phyloP scores from a whole-genome alignment of 2,113 vertebrate species.

The Ceyx melanurus region DNA sequence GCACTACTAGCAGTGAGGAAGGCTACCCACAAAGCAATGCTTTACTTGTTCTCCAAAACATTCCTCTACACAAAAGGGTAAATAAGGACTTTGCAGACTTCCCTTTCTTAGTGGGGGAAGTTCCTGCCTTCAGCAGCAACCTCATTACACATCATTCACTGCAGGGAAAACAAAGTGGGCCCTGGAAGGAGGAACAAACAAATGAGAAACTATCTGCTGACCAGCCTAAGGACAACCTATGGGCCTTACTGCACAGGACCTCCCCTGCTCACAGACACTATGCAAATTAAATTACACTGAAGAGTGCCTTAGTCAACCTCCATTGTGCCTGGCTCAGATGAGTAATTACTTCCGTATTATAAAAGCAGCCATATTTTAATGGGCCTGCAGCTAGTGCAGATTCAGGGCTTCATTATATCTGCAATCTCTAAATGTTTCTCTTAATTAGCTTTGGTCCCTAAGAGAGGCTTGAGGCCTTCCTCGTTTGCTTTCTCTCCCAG shows the following conservation, averaged over 20 bases:
- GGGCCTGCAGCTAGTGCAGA: conserved; percentile 16
- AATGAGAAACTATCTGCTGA: conserved; percentile 21
- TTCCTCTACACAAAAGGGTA: neutral
- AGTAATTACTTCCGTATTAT: conserved; percentile 35
- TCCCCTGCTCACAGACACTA: conserved; percentile 27
- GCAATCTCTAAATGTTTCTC: conserved; percentile 35
- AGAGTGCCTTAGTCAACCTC: neutral
- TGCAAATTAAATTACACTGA: conserved; percentile 52
- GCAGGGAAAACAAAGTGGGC: neutral
- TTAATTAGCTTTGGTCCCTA: conserved; percentile 53
- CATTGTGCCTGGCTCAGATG: neutral
- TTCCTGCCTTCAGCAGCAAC: conserved; percentile 7
- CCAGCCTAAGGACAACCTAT: neutral
- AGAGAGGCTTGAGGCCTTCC: conserved; percentile 19
- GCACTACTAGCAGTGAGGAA: neutral
- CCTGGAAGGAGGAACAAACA: neutral
- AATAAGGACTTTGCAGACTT: conserved; percentile 6
- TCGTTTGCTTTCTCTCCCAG: neutral
- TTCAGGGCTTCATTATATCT: conserved; percentile 28
- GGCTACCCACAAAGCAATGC: neutral
- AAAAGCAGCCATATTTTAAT: conserved; percentile 11
- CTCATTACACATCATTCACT: neutral
- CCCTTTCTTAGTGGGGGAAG: neutral
- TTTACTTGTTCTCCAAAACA: neutral
- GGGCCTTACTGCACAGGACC: neutral